These are phyloP conservation scores for Lucinisca nassula DNA, from an alignment of 2,888 invertebrate genomes.

Conservation along the genomic window DNA sequence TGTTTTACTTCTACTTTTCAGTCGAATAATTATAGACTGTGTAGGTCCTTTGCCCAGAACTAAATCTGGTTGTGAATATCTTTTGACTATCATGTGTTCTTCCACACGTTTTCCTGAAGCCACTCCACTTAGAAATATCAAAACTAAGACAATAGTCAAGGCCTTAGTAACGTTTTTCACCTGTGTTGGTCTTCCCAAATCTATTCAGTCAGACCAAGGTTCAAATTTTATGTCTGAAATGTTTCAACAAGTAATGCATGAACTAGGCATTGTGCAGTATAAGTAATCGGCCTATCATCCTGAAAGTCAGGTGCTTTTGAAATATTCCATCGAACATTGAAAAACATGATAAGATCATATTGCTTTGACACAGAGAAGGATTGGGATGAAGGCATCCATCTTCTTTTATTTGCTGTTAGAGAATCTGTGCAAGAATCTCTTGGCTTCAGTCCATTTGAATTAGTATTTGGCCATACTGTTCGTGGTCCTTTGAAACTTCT, in stretches of 20 bases:
- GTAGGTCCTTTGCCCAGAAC: conserved; percentile 53
- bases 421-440: too few relatives aligned
- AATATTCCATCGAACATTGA: conserved; percentile 60
- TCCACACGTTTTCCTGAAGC: conserved; percentile 68
- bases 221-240: conserved; percentile 67
- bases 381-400: too few relatives aligned
- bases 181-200: too few relatives aligned
- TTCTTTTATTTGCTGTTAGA: too few relatives aligned
- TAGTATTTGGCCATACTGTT: too few relatives aligned
- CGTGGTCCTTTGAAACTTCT: too few relatives aligned
- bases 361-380: conserved; percentile 50
- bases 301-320: conserved; percentile 58
- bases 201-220: conserved; percentile 64
- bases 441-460: too few relatives aligned
- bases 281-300: conserved; percentile 31
- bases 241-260: conserved; percentile 61
- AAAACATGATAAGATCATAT: conserved; percentile 58
- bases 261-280: conserved; percentile 28
- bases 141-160: not conserved
- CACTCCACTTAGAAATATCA: conserved; percentile 65
- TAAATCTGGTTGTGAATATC: conserved; percentile 38
- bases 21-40: conserved; percentile 48
- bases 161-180: too few relatives aligned
- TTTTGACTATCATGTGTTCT: conserved; percentile 37
- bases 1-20: too few relatives aligned